A percentile compares a stretch with the other conserved stretches of the same genome.
Evolutionary conservation across 1,140 invertebrate species (phyloP).

Genomic region (Drosophila pectinifera): DNA sequence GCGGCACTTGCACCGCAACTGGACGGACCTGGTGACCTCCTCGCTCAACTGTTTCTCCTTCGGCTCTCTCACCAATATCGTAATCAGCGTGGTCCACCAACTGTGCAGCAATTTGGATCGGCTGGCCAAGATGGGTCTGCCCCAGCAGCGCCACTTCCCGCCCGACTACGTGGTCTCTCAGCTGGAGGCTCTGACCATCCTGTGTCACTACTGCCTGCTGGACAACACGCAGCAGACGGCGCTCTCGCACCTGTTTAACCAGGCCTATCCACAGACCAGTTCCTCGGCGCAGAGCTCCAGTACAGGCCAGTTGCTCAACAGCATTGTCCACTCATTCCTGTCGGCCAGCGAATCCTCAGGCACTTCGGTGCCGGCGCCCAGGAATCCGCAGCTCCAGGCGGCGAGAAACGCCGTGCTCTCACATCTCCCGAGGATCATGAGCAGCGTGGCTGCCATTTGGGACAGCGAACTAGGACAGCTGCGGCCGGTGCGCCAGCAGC

Average conservation of each 20-base stretch:
- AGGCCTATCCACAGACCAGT: conserved; percentile 86
- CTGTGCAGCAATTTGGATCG: conserved; percentile 93
- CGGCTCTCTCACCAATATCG: conserved; percentile 91
- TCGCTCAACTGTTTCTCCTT: conserved; percentile 89
- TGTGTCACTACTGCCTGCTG: conserved; percentile 94
- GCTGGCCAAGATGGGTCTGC: conserved; percentile 80
- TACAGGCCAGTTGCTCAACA: conserved; percentile 91
- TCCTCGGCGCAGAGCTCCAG: conserved; percentile 86
- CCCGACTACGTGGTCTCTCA: conserved; percentile 93
- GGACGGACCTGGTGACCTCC: conserved; percentile 92
- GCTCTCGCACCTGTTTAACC: conserved; percentile 88
- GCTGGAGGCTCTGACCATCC: conserved; percentile 92
- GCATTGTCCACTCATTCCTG: conserved; percentile 92
- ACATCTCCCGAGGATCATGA: conserved; percentile 93
- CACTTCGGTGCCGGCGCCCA: conserved; percentile 61
- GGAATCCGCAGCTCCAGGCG: conserved; percentile 82
- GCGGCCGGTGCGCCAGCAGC: conserved; percentile 89
- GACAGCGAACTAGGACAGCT: conserved; percentile 87
- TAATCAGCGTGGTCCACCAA: conserved; percentile 92
- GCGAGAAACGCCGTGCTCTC: conserved; percentile 91
- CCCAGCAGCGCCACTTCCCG: conserved; percentile 85
- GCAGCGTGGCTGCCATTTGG: conserved; percentile 93
- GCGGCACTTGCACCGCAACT: conserved; percentile 91
- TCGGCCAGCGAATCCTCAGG: conserved; percentile 79
- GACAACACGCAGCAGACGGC: conserved; percentile 89